Percentiles rank a stretch among this genome's conserved stretches.
These are phyloP conservation scores for Poeciliopsis gracilis DNA, from an alignment of 2,797 vertebrate species.

Conservation along the genomic window DNA sequence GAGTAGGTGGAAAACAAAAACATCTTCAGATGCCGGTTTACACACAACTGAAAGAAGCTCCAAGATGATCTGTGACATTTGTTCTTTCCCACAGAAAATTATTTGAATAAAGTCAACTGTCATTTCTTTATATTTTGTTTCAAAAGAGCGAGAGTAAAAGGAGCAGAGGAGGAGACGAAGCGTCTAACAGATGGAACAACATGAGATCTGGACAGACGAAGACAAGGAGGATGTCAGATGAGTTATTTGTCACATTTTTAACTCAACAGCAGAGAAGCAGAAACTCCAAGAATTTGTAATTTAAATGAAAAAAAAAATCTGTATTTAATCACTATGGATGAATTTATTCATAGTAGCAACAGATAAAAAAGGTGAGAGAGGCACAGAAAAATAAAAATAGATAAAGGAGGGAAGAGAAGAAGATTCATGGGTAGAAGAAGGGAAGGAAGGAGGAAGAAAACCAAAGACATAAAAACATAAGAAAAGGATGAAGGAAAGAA, in stretches of 20 bases:
- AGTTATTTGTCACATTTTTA: not conserved
- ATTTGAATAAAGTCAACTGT: not conserved
- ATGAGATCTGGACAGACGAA: not conserved
- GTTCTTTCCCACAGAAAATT: no score
- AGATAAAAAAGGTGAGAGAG: not conserved
- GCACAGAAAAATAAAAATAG: not conserved
- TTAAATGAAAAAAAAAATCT: not conserved
- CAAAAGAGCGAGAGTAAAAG: no score
- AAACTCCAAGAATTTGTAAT: not conserved
- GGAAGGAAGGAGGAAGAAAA: not conserved
- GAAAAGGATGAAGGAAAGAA: not conserved
- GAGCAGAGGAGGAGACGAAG: not conserved
- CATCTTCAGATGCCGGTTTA: not conserved
- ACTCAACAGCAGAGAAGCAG: not conserved
- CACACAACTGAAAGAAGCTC: not conserved
- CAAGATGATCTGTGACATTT: not conserved
- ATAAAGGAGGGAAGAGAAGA: not conserved
- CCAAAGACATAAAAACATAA: not conserved
- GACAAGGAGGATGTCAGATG: not conserved
- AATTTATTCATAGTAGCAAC: not conserved
- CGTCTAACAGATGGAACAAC: conserved; percentile 5
- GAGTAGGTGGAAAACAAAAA: conserved; percentile 4
- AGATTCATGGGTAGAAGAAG: not conserved
- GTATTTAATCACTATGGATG: no score
- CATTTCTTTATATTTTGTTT: not conserved